phyloP scores from a whole-genome alignment of 1,140 invertebrate genomes.

The Drosophila obscura region DNA sequence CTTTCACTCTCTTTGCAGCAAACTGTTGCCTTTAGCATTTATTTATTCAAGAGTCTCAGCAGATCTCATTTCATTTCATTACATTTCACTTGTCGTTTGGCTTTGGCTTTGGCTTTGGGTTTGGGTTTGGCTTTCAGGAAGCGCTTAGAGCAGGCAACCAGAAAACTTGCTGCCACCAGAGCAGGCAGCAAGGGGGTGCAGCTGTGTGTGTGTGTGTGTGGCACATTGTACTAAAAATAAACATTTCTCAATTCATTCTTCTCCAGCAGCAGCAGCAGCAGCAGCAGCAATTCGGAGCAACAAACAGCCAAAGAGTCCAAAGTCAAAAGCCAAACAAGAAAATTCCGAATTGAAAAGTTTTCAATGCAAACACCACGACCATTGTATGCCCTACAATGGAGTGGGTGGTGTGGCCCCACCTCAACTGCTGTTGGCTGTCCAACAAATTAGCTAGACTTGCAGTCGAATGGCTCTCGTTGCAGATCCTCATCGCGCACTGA shows the following conservation, averaged over 20 bases:
- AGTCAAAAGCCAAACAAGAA: constrained; percentile 38
- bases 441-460: no score
- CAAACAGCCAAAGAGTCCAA: constrained; percentile 14
- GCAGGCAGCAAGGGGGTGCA: constrained; percentile 1
- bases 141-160: constrained; percentile 60
- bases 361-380: neutral
- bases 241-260: constrained; percentile 60
- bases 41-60: constrained; percentile 63
- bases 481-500: no score
- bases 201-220: constrained; percentile 30
- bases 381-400: constrained; percentile 14
- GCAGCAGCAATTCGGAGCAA: constrained; percentile 32
- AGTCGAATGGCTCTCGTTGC: no score
- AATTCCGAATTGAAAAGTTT: constrained; percentile 41
- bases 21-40: constrained; percentile 40
- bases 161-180: constrained; percentile 49
- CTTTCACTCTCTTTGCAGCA: neutral
- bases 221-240: constrained; percentile 73
- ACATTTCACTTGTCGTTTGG: constrained; percentile 2
- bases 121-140: constrained; percentile 55
- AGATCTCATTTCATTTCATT: constrained; percentile 77
- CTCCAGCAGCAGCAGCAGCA: neutral
- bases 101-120: no score
- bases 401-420: no score
- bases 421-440: no score